Evolutionary conservation across 2,888 invertebrate species (phyloP), one percentile per base, ranked within the genome.

Genomic region (Cybosia mesomella): DNA sequence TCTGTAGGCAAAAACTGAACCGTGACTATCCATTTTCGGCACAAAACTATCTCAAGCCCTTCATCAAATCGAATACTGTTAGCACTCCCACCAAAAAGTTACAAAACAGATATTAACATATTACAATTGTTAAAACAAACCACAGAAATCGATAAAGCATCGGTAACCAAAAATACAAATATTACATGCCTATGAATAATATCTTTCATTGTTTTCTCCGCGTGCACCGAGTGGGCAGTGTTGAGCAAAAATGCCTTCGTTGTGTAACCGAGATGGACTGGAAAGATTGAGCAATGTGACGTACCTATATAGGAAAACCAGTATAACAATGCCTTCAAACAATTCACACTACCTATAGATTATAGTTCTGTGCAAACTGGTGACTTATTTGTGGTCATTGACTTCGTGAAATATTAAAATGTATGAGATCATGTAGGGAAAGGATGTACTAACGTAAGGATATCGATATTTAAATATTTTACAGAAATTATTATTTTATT

Each of bases 81-180:
- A 66, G 65, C 11, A 24, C 66, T 54, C 15, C 32, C n/a, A 65
- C 28, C 11, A 36, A 66, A 75, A 70, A 54, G 59, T 9, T 67
- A 55, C 70, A 64, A 39, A 72, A 49, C 64, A 43, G 54, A 60
- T 21, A 75, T 74, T 68, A 71, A 68, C 73, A 75, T 72, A 71
- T 65, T 57, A 36, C 63, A 68, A 74, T 79, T 72, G 74, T 67
- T 70, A 66, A 76, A 76, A 79, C 82, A 84, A 83, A 81, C 73
- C 75, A 83, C 79, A 80, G 77, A 82, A 82, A 86, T 85, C 83
- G 87, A 87, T 86, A 85, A 80, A 75, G 73, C 66, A 82, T 66
- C 85, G 90, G 89, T 92, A 92, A 91, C 84, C 80, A 79, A 81
- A 85, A 88, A 86, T 79, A 85, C 89, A 91, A 91, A 92, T 87